A percentile compares a stretch with the other conserved stretches of the same genome.
Evolutionary conservation across 1,140 invertebrate species (phyloP).

Genomic region (Pantala flavescens): DNA sequence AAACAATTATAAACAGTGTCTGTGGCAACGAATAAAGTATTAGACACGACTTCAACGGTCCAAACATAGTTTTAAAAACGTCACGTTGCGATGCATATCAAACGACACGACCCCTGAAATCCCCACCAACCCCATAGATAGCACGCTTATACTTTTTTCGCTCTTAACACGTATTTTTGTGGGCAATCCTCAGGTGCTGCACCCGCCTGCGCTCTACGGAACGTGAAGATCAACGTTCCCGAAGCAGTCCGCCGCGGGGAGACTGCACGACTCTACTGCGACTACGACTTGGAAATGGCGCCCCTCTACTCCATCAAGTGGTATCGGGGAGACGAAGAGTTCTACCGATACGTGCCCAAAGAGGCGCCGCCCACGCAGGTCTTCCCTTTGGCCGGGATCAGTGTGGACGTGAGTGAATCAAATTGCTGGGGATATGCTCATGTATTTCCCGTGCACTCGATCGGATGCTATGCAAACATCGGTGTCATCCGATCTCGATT

Average conservation of each 20-base stretch:
- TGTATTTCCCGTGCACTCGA: neutral
- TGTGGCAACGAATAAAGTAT: too few species aligned
- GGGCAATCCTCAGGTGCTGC: neutral
- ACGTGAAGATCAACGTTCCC: slow-evolving; percentile 60
- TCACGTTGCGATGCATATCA: too few species aligned
- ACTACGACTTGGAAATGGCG: slow-evolving; percentile 65
- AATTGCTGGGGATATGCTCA: neutral
- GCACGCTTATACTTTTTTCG: too few species aligned
- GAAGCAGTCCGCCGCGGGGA: slow-evolving; percentile 58
- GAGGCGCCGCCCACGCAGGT: slow-evolving; percentile 52
- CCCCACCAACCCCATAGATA: too few species aligned
- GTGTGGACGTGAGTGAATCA: slow-evolving; percentile 58
- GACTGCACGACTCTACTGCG: slow-evolving; percentile 60
- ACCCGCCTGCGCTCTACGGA: slow-evolving; percentile 44
- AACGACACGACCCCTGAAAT: too few species aligned
- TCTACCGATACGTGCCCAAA: slow-evolving; percentile 63
- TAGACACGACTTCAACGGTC: too few species aligned
- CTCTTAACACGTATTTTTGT: too few species aligned
- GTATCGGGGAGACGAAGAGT: slow-evolving; percentile 68
- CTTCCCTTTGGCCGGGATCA: slow-evolving; percentile 52
- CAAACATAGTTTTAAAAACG: too few species aligned
- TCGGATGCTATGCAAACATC: neutral
- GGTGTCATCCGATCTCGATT: neutral
- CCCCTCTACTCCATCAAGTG: slow-evolving; percentile 72
- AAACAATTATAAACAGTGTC: too few species aligned